A percentile compares a stretch with the other conserved stretches of the same genome.
Conservation (phyloP, 2,113 vertebrate species). For the Perca fluviatilis region DNA sequence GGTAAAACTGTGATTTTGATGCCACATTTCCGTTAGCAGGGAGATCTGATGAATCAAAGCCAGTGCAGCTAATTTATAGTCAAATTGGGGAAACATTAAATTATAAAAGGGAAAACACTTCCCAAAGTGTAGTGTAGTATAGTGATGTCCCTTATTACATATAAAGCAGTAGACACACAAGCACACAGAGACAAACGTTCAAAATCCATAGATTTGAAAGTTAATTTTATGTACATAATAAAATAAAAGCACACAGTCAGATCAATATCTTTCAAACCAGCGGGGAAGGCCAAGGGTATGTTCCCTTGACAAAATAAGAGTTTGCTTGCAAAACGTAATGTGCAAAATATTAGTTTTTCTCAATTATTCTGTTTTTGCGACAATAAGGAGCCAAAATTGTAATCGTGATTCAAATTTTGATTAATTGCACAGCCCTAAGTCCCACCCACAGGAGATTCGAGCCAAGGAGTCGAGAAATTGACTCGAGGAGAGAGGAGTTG, state of each 20-base stretch:
- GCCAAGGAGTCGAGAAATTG: no score
- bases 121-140: background rate
- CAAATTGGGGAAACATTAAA: slow-evolving; percentile 29
- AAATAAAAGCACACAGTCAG: background rate
- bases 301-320: no score
- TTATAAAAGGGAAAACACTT: slow-evolving; percentile 30
- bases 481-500: no score
- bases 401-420: no score
- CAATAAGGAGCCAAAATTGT: no score
- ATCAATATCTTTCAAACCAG: slow-evolving; percentile 36
- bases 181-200: background rate
- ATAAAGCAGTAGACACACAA: slow-evolving; percentile 3
- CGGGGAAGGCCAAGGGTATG: no score
- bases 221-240: slow-evolving; percentile 13
- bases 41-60: slow-evolving; percentile 24
- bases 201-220: slow-evolving; percentile 29
- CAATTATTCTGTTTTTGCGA: no score
- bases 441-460: no score
- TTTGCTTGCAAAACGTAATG: no score
- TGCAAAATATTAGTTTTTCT: no score
- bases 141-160: slow-evolving; percentile 10
- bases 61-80: slow-evolving; percentile 18
- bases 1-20: slow-evolving; percentile 20
- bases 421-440: no score
- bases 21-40: slow-evolving; percentile 16